Evolutionary conservation across 2,888 invertebrate genomes (phyloP).

Genomic region (Scrobipalpa atriplicella): DNA sequence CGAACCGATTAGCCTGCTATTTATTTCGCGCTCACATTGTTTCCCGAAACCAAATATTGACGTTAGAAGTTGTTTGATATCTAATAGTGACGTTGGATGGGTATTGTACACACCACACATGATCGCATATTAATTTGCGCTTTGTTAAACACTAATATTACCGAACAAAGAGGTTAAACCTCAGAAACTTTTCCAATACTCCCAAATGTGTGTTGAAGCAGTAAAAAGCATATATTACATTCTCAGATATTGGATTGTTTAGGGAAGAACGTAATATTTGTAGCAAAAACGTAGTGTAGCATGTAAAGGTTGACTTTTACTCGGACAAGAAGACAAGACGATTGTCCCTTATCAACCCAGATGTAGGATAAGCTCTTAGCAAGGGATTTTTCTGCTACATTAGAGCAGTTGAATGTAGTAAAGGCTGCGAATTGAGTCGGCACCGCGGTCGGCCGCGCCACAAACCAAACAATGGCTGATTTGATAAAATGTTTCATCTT

Average conservation of each 20-base stretch:
- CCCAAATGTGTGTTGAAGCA: background rate
- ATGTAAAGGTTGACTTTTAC: background rate
- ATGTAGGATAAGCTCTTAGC: conserved; percentile 32
- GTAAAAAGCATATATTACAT: too few relatives aligned
- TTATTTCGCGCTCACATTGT: conserved; percentile 15
- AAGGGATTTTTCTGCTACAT: conserved; percentile 44
- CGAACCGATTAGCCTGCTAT: background rate
- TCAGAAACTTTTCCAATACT: background rate
- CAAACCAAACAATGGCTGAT: conserved; percentile 42
- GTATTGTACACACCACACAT: conserved; percentile 3
- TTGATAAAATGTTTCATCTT: conserved; percentile 43
- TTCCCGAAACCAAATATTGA: conserved; percentile 11
- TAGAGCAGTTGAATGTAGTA: conserved; percentile 45
- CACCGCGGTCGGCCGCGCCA: conserved; percentile 30
- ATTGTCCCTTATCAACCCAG: conserved; percentile 30
- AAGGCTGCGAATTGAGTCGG: conserved; percentile 42
- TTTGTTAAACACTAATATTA: background rate
- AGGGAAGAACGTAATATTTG: background rate
- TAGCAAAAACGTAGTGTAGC: background rate
- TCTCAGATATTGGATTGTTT: background rate
- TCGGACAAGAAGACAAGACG: conserved; percentile 7
- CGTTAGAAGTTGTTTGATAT: conserved; percentile 10
- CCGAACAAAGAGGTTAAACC: background rate
- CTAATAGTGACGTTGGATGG: background rate
- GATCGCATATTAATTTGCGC: background rate